A percentile compares a stretch with the other conserved stretches of the same genome.
phyloP scores from a whole-genome alignment of 2,888 invertebrate genomes.

The Altica lythri region DNA sequence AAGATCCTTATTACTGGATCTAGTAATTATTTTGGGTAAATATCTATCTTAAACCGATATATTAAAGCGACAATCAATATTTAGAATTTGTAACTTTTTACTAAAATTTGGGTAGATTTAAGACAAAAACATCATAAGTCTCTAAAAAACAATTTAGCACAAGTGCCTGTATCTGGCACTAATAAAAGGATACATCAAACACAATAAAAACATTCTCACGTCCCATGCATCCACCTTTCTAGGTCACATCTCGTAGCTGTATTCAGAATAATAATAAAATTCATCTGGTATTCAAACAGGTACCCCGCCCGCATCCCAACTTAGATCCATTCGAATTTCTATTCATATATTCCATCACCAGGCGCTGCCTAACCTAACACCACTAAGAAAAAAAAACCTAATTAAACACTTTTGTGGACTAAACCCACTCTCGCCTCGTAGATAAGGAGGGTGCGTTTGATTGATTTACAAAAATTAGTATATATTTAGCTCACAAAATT shows the following conservation, averaged over 20 bases:
- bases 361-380: constrained; percentile 1
- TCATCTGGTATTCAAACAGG: constrained; percentile 33
- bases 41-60: too few species aligned
- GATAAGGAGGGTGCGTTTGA: too few species aligned
- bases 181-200: constrained; percentile 7
- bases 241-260: constrained; percentile 22
- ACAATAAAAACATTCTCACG: constrained; percentile 21
- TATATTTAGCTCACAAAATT: too few species aligned
- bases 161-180: constrained; percentile 1
- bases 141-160: not conserved
- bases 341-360: constrained; percentile 28
- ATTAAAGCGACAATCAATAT: too few species aligned
- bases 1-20: too few species aligned
- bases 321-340: constrained; percentile 17
- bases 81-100: too few species aligned
- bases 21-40: too few species aligned
- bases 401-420: constrained; percentile 2
- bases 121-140: not conserved
- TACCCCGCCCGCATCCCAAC: constrained; percentile 19
- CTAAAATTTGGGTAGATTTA: too few species aligned
- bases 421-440: not conserved
- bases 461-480: too few species aligned
- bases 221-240: constrained; percentile 17
- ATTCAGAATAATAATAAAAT: constrained; percentile 29
- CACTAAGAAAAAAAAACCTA: not conserved